Base-by-base conservation (phyloP, 2,113 vertebrate genomes). In the Shinisaurus crocodilurus region DNA sequence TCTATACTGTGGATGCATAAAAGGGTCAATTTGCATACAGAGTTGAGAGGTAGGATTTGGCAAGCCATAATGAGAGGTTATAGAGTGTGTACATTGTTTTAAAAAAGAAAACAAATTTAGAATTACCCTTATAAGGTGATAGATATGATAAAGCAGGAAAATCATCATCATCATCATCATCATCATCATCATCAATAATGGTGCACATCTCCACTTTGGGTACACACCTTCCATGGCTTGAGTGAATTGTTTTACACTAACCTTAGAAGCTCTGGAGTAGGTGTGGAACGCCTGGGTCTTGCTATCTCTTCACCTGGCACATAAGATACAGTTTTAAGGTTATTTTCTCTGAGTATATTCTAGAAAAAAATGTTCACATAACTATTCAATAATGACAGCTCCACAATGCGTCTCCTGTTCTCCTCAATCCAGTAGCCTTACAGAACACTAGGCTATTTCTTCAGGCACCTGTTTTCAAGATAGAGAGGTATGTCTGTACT, bases 281-380 rank as follows among this genome's bases (percentile, higher is more conserved):
- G 86, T 0, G 98, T 98, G 90, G 98, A 99, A 76, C 98, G 98
- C 92, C 99, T 96, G 37, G 99, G 99, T 96, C 99, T 97, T 0
- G 98, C 98, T 1, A 99, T 98, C 94, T 99, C 99, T 96, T 99
- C 99, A 96, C 98, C 99, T 99, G 88, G 15, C 40, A 83, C 74
- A 86, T 25, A 87, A 91, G 75, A 63, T 57, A 88, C 6, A 84
- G 74, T 16, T 45, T 90, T 90, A 91, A 54, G 0, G 0, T 23
- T 9, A 50, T 75, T 85, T 89, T 91, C 65, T 79, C 82, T 32
- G 77, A 85, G 74, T 9, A 37, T 50, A 27, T 34, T 84, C 60
- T 70, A 65, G 65, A 83, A 43, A 74, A 76, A 80, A 60, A 45
- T 70, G 23, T 70, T 48, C 75, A 70, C 60, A 72, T 16, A 48